Conservation (phyloP, 1,140 invertebrate species). For the Dysdera silvatica region DNA sequence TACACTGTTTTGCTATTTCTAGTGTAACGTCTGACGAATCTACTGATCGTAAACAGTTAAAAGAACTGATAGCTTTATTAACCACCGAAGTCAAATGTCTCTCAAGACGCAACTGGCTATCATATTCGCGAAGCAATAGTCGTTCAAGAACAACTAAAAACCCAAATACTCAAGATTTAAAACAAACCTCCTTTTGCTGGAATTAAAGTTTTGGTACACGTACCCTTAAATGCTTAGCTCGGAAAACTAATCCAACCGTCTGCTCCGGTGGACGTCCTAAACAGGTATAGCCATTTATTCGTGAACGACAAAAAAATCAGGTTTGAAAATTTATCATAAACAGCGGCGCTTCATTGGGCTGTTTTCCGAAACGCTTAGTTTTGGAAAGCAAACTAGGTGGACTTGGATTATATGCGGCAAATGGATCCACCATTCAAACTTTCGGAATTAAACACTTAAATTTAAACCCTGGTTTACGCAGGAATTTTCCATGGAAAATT, state of each 20-base stretch:
- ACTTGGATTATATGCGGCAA: background rate
- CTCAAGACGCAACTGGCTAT: no score
- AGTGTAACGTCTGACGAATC: background rate
- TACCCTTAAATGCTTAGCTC: background rate
- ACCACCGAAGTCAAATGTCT: background rate
- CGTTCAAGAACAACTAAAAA: background rate
- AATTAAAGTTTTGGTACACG: background rate
- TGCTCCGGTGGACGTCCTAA: background rate
- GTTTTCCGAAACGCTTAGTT: background rate
- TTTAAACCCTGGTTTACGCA: background rate
- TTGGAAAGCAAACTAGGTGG: background rate
- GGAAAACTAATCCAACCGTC: background rate
- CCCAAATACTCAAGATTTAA: background rate
- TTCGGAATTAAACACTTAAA: background rate
- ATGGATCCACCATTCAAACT: background rate
- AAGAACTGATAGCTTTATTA: background rate
- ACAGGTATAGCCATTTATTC: background rate
- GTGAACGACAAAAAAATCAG: background rate
- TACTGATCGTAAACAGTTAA: background rate
- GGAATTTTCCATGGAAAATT: background rate
- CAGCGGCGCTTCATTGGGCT: background rate
- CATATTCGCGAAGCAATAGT: background rate
- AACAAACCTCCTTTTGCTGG: background rate
- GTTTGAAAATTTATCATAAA: background rate
- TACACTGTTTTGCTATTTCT: background rate